phyloP scores from a whole-genome alignment of 2,113 vertebrate genomes.

The Sterrhoptilus dennistouni region DNA sequence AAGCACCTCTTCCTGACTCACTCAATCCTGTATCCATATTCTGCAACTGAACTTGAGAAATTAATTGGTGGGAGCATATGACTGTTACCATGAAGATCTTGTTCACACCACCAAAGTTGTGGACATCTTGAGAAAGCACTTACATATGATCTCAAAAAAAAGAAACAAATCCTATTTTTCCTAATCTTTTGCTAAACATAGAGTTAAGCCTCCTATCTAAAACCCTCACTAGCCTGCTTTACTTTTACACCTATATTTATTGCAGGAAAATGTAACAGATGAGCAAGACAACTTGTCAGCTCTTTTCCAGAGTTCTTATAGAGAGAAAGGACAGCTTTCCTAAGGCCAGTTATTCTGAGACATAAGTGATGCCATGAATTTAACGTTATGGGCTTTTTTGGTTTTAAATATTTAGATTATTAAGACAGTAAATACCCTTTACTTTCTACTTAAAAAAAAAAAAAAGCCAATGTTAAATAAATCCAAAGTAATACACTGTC shows the following conservation, averaged over 20 bases:
- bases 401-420: not conserved
- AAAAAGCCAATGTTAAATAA: not conserved
- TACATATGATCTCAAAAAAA: not conserved
- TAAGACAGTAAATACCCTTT: not conserved
- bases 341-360: not conserved
- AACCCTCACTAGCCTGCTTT: rapidly evolving
- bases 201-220: not conserved
- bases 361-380: not conserved
- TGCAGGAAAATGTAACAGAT: not conserved
- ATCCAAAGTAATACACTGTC: not conserved
- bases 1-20: not conserved
- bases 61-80: not conserved
- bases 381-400: not conserved
- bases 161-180: not conserved
- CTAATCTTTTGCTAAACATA: not conserved
- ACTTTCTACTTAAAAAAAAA: not conserved
- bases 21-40: not conserved
- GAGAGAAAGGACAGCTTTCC: not conserved
- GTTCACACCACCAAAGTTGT: not conserved
- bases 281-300: not conserved
- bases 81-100: not conserved
- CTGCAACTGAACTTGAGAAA: not conserved
- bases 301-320: not conserved
- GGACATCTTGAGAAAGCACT: not conserved
- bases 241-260: not conserved